phyloP scores from a whole-genome alignment of 2,797 vertebrate species.

The Propithecus deckenii region DNA sequence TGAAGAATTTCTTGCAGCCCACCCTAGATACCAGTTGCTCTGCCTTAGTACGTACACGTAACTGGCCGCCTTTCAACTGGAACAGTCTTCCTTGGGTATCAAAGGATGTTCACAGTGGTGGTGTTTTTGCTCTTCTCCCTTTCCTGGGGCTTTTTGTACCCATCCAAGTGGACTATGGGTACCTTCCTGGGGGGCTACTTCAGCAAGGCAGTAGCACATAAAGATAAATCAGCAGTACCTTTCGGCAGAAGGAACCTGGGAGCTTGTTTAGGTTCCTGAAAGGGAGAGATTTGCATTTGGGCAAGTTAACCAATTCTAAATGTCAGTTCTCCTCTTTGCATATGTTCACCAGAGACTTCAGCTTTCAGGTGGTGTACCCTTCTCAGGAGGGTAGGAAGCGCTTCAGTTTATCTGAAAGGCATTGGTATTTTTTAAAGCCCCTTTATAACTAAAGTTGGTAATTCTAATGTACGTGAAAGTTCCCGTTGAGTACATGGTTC shows the following conservation, averaged over 20 bases:
- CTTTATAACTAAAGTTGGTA: not conserved
- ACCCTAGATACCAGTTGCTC: conserved; percentile 90
- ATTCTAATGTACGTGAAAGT: rapidly evolving
- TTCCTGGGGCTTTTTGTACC: not conserved
- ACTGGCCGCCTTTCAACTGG: not conserved
- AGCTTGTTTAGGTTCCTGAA: not conserved
- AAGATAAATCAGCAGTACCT: not conserved
- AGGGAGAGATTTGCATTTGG: not conserved
- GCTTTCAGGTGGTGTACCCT: not conserved
- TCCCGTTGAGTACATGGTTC: rapidly evolving
- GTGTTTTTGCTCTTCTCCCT: not conserved
- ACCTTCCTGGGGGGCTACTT: not conserved
- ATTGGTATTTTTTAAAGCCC: not conserved
- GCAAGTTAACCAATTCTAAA: not conserved
- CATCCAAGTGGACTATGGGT: not conserved
- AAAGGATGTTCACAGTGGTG: rapidly evolving
- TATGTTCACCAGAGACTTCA: not conserved
- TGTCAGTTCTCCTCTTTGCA: not conserved
- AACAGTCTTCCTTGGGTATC: not conserved
- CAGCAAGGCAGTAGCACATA: not conserved
- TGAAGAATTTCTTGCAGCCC: conserved; percentile 87
- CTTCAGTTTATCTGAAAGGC: not conserved
- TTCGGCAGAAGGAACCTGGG: not conserved
- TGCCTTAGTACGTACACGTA: conserved; percentile 89
- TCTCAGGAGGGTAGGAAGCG: not conserved